phyloP scores from a whole-genome alignment of 2,888 invertebrate species.

The Torymus tubicola region DNA sequence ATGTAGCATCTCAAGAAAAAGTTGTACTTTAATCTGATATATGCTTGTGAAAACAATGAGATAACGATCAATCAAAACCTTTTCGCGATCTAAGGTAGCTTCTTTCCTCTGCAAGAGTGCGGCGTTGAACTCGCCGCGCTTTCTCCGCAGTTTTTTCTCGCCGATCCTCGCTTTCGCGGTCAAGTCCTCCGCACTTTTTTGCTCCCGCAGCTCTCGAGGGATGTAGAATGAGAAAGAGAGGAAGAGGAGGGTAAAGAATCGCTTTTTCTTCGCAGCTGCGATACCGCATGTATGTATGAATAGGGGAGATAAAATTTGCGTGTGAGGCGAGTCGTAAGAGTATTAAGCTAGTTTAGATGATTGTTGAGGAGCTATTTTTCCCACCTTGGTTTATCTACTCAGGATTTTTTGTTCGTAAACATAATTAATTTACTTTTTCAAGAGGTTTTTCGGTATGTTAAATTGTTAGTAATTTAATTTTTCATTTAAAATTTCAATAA shows the following conservation, averaged over 20 bases:
- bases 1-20: conserved; percentile 74
- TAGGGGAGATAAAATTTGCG: conserved; percentile 40
- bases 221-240: background rate
- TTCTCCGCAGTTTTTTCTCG: conserved; percentile 25
- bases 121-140: conserved; percentile 52
- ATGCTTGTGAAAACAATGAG: conserved; percentile 58
- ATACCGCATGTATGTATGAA: conserved; percentile 28
- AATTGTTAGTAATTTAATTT: no score
- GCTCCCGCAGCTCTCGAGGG: background rate
- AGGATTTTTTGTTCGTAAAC: background rate
- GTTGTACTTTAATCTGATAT: conserved; percentile 75
- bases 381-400: conserved; percentile 8
- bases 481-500: no score
- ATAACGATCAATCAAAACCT: conserved; percentile 72
- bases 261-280: conserved; percentile 42
- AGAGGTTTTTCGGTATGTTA: no score
- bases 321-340: conserved; percentile 15
- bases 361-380: conserved; percentile 15
- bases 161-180: background rate
- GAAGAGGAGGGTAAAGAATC: conserved; percentile 42
- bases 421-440: conserved; percentile 15
- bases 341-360: conserved; percentile 49
- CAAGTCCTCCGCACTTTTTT: conserved; percentile 11
- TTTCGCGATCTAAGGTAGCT: conserved; percentile 61
- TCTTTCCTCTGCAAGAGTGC: conserved; percentile 1